A percentile compares a stretch with the other conserved stretches of the same genome.
phyloP scores from a whole-genome alignment of 2,797 vertebrate genomes.

The Kryptopterus vitreolus region DNA sequence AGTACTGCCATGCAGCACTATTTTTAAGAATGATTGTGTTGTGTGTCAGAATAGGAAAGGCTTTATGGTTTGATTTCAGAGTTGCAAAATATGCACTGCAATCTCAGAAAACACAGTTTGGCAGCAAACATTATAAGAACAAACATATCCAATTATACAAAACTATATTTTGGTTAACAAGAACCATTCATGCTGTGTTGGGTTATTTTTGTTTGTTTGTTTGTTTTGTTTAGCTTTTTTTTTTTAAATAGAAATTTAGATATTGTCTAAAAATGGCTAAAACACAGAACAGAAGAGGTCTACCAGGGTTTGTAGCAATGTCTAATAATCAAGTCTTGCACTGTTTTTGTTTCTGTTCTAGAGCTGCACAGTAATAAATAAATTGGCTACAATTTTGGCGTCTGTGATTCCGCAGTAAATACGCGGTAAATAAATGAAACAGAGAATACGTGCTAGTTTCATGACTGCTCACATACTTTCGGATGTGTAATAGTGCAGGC shows the following conservation, averaged over 20 bases:
- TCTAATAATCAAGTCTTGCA: background rate
- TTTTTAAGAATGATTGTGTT: background rate
- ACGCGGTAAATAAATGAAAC: background rate
- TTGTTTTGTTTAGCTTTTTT: too few species aligned
- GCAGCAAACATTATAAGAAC: background rate
- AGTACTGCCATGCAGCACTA: conserved; percentile 11
- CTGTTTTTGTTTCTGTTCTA: background rate
- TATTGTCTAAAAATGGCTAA: background rate
- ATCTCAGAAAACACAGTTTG: background rate
- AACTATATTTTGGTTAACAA: background rate
- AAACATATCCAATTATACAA: background rate
- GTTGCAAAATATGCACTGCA: background rate
- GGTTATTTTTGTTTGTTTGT: too few species aligned
- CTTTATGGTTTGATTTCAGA: background rate
- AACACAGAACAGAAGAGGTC: background rate
- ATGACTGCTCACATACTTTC: conserved; percentile 32
- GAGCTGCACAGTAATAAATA: background rate
- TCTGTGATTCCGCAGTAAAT: conserved; percentile 3
- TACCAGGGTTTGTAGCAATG: background rate
- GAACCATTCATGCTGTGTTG: background rate
- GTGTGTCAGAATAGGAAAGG: conserved; percentile 7
- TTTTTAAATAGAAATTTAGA: background rate
- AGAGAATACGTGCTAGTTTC: conserved; percentile 16
- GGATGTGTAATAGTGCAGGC: conserved; percentile 8
- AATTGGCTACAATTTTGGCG: background rate